These are phyloP conservation scores for Telmatherina bonti DNA, from an alignment of 2,797 vertebrate genomes.

Conservation along the genomic window DNA sequence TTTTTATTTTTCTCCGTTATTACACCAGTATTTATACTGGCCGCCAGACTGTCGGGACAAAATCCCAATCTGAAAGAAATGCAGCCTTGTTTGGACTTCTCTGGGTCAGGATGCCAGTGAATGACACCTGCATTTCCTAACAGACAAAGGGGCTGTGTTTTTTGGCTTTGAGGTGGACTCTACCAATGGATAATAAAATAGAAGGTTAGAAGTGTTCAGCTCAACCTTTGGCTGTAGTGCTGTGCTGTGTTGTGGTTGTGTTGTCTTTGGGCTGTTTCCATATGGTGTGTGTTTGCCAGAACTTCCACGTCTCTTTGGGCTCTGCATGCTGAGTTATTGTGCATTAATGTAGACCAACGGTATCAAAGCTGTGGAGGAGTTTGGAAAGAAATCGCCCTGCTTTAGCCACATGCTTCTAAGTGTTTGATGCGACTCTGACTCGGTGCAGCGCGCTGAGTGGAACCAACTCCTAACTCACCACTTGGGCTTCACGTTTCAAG, in stretches of 20 bases:
- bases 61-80: constrained; percentile 69
- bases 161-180: constrained; percentile 77
- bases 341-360: constrained; percentile 13
- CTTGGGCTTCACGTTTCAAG: constrained; percentile 37
- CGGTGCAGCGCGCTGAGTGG: constrained; percentile 64
- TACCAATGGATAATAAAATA: constrained; percentile 87
- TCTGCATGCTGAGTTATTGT: constrained; percentile 49
- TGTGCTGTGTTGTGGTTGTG: constrained; percentile 66
- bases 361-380: constrained; percentile 37
- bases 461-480: constrained; percentile 70
- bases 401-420: constrained; percentile 59
- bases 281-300: constrained; percentile 52
- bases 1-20: constrained; percentile 30
- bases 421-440: constrained; percentile 64
- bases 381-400: constrained; percentile 12
- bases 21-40: constrained; percentile 54
- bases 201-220: constrained; percentile 85
- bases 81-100: constrained; percentile 75
- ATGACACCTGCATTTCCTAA: constrained; percentile 82
- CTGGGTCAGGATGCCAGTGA: constrained; percentile 84
- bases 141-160: constrained; percentile 77
- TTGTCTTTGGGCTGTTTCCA: constrained; percentile 45
- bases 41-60: constrained; percentile 45
- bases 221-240: constrained; percentile 64
- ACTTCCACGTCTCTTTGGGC: constrained; percentile 56